Conservation (phyloP, 1,140 invertebrate species). For the Thereuonema tuberculata region DNA sequence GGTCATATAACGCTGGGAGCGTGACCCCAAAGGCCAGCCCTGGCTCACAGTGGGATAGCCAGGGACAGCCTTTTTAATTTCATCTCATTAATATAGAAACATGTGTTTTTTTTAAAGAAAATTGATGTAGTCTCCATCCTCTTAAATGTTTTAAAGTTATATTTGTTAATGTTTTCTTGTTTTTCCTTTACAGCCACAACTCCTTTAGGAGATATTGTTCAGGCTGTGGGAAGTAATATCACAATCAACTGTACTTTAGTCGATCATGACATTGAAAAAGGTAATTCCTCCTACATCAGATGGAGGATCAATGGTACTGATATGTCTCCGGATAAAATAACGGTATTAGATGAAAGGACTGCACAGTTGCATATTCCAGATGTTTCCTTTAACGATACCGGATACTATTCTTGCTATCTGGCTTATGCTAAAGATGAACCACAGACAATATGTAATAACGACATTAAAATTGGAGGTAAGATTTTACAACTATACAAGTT, state of each 20-base stretch:
- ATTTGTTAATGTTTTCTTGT: no score
- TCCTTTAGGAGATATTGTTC: not conserved
- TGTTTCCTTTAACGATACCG: not conserved
- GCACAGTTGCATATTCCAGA: not conserved
- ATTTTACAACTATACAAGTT: not conserved
- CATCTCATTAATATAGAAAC: not conserved
- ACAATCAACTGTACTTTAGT: not conserved
- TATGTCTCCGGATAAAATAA: not conserved
- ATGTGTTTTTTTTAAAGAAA: not conserved
- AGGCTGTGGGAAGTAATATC: not conserved
- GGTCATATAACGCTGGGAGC: no score
- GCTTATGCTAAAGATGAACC: not conserved
- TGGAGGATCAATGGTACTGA: not conserved
- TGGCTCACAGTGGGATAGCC: no score
- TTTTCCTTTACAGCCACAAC: not conserved
- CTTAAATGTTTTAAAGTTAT: no score
- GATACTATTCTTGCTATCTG: not conserved
- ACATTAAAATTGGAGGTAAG: slow-evolving; percentile 4
- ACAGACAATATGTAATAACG: not conserved
- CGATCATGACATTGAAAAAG: not conserved
- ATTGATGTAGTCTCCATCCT: no score
- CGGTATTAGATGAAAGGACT: not conserved
- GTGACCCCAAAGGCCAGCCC: no score
- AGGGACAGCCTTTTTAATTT: no score
- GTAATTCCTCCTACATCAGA: not conserved